phyloP scores from a whole-genome alignment of 2,797 vertebrate species.

The Gallirallus australis region DNA sequence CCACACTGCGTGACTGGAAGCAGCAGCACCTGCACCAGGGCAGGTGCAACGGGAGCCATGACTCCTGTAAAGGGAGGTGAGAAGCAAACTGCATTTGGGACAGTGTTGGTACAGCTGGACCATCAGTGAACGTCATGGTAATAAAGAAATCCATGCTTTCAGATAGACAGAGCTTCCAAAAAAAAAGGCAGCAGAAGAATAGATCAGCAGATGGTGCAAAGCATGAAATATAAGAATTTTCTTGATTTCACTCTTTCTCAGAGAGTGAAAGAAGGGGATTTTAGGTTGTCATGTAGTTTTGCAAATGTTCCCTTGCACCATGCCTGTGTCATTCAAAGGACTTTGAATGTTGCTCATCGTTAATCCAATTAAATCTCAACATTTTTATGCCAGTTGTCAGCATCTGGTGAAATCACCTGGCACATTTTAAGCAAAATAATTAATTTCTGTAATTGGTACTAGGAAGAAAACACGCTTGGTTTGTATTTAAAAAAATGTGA shows the following conservation, averaged over 20 bases:
- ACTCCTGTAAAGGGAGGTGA: background rate
- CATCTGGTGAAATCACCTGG: background rate
- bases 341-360: background rate
- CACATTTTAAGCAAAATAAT: background rate
- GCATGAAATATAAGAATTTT: background rate
- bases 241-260: background rate
- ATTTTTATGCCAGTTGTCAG: background rate
- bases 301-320: background rate
- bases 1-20: background rate
- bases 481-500: background rate
- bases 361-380: background rate
- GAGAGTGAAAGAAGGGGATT: background rate
- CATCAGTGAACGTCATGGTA: background rate
- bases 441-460: background rate
- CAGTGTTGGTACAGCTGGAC: background rate
- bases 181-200: background rate
- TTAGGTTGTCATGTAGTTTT: background rate
- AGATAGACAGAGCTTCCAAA: background rate
- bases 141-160: background rate
- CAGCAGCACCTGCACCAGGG: background rate
- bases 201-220: background rate
- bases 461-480: background rate
- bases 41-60: background rate
- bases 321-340: background rate
- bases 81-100: background rate